These are phyloP conservation scores for Drosophila algonquin DNA, from an alignment of 2,888 invertebrate species.

Conservation along the genomic window DNA sequence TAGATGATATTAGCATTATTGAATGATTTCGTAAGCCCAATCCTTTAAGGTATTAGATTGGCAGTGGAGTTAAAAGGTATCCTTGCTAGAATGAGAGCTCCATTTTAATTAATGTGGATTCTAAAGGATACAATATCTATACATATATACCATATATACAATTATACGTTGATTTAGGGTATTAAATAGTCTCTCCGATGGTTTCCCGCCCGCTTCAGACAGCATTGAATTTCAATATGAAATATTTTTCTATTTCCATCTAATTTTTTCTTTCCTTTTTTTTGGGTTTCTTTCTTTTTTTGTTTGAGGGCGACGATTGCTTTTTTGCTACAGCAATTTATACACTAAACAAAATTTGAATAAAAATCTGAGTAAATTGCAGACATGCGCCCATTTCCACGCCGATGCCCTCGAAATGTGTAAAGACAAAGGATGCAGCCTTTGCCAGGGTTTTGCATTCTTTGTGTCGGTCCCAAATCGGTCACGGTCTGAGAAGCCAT, in stretches of 20 bases:
- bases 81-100: no score
- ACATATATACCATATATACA: no score
- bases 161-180: not conserved
- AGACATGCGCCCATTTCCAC: conserved; percentile 57
- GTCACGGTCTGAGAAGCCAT: conserved; percentile 23
- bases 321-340: conserved; percentile 59
- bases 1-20: not conserved
- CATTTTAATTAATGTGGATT: not conserved
- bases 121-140: no score
- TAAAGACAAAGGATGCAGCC: conserved; percentile 32
- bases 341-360: conserved; percentile 66
- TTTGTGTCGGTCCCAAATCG: conserved; percentile 48
- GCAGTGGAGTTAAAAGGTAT: no score
- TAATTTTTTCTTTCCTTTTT: conserved; percentile 6
- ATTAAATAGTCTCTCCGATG: not conserved
- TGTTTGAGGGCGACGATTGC: not conserved
- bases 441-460: conserved; percentile 37
- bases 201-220: not conserved
- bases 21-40: no score
- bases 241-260: conserved; percentile 34
- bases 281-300: conserved; percentile 18
- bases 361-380: conserved; percentile 75
- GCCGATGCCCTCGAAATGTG: conserved; percentile 1
- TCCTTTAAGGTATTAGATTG: no score
- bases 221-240: conserved; percentile 49